Evolutionary conservation across 2,113 vertebrate genomes (phyloP).

Genomic region (Ariopsis seemanni): DNA sequence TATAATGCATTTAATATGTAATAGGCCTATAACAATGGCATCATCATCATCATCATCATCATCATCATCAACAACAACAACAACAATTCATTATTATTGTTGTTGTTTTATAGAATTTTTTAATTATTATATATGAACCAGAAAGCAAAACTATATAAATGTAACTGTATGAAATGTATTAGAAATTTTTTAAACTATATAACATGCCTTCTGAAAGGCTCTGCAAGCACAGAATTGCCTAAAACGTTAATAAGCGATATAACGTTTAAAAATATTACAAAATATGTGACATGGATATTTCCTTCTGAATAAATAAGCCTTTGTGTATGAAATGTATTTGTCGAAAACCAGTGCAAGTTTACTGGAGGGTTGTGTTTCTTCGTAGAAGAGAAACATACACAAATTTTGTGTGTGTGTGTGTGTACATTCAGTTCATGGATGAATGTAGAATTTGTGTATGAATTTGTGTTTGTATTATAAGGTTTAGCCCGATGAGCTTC

Average conservation of each 20-base stretch:
- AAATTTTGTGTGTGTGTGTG: too few species aligned
- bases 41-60: too few species aligned
- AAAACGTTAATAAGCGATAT: not conserved
- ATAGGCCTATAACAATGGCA: too few species aligned
- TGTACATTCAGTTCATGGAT: too few species aligned
- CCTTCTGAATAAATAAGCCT: not conserved
- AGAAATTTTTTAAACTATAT: not conserved
- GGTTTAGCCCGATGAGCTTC: too few species aligned
- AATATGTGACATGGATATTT: not conserved
- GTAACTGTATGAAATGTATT: not conserved
- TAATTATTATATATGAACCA: not conserved
- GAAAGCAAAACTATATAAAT: not conserved
- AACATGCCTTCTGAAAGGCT: not conserved
- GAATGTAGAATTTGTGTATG: too few species aligned
- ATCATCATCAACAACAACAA: too few species aligned
- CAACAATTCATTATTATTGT: not conserved
- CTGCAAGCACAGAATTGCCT: not conserved
- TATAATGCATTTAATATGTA: not conserved
- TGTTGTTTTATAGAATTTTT: not conserved
- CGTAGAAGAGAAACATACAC: not conserved
- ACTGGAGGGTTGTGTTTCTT: not conserved
- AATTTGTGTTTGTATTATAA: too few species aligned
- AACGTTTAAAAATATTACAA: not conserved
- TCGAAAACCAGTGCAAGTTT: not conserved
- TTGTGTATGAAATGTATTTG: not conserved